phyloP scores from a whole-genome alignment of 2,113 vertebrate genomes.

The mouse (Mus musculus) region GRCm39 chr12:44574001-44574500 shows the following conservation, averaged over 20 bases:
- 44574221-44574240: not conserved
- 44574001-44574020: not conserved
- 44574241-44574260: not conserved
- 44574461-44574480: not conserved
- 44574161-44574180: not conserved
- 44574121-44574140: not conserved
- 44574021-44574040: not conserved
- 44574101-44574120: not conserved
- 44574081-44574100: too few species aligned
- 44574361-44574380: not conserved
- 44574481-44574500: not conserved
- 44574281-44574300: not conserved
- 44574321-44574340: not conserved
- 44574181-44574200: not conserved
- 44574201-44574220: not conserved
- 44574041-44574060: too few species aligned
- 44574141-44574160: not conserved
- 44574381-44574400: not conserved
- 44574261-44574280: not conserved
- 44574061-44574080: not conserved
- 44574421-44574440: not conserved
- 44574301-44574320: not conserved
- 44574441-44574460: not conserved
- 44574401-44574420: rapidly evolving
- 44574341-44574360: not conserved